Conservation (phyloP, 2,113 vertebrate genomes). For the Cephalopholis sonnerati region DNA sequence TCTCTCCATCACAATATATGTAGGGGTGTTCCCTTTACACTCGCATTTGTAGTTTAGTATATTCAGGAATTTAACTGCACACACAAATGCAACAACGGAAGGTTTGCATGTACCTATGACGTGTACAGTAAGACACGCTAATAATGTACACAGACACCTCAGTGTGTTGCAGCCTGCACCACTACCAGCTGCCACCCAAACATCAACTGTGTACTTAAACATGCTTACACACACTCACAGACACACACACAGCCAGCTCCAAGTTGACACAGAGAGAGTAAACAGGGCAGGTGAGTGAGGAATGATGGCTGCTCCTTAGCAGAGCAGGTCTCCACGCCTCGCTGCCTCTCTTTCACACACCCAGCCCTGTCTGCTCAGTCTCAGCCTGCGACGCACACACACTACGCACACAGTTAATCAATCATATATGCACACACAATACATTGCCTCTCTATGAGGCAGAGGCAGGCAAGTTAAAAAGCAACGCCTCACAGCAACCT, state of each 20-base stretch:
- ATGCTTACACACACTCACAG: slow-evolving; percentile 6
- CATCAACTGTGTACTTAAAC: slow-evolving; percentile 45
- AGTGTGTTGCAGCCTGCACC: slow-evolving; percentile 44
- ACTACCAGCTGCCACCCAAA: slow-evolving; percentile 53
- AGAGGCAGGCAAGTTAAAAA: slow-evolving; percentile 48
- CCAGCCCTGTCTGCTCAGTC: slow-evolving; percentile 81
- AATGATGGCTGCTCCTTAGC: slow-evolving; percentile 82
- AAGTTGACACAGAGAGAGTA: slow-evolving; percentile 80
- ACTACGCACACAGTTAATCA: slow-evolving; percentile 77
- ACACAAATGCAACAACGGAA: slow-evolving; percentile 18
- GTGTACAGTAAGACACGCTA: slow-evolving; percentile 17
- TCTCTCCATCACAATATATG: slow-evolving; percentile 28
- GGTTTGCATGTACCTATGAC: slow-evolving; percentile 15
- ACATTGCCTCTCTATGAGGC: slow-evolving; percentile 56
- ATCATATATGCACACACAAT: slow-evolving; percentile 76
- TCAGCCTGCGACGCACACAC: slow-evolving; percentile 72
- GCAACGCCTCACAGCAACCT: slow-evolving; percentile 24
- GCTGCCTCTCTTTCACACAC: slow-evolving; percentile 85
- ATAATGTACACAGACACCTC: slow-evolving; percentile 53
- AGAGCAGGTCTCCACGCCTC: slow-evolving; percentile 81
- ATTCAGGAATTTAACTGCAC: slow-evolving; percentile 4
- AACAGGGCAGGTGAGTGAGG: slow-evolving; percentile 86
- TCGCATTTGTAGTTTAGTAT: background rate
- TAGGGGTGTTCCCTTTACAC: background rate
- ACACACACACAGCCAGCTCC: slow-evolving; percentile 45